These are phyloP conservation scores for Epinotia nisella DNA, from an alignment of 2,888 invertebrate species.

Conservation along the genomic window DNA sequence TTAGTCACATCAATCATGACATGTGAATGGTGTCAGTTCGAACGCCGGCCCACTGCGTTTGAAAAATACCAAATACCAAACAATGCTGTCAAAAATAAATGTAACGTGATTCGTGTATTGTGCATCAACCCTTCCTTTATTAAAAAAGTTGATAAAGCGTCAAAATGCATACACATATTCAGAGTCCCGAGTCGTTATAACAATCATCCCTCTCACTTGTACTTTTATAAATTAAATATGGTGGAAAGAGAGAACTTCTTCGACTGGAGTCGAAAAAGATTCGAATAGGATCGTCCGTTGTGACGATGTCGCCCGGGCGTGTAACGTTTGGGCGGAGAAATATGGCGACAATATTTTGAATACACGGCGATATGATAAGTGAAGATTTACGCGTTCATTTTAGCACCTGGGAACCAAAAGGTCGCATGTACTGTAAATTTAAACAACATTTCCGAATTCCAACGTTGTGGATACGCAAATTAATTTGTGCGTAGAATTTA, in stretches of 20 bases:
- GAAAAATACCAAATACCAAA: constrained; percentile 62
- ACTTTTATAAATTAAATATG: not conserved
- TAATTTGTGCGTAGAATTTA: constrained; percentile 18
- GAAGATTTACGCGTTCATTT: constrained; percentile 50
- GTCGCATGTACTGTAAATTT: not conserved
- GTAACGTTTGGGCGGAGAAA: constrained; percentile 68
- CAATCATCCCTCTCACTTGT: constrained; percentile 15
- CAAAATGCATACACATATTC: constrained; percentile 47
- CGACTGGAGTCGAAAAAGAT: constrained; percentile 1
- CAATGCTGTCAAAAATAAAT: constrained; percentile 66
- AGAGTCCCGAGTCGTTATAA: not conserved
- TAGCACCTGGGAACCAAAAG: not conserved
- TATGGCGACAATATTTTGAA: constrained; percentile 76
- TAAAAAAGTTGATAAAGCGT: constrained; percentile 52
- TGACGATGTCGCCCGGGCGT: constrained; percentile 64
- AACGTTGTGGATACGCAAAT: constrained; percentile 22
- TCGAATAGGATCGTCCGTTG: constrained; percentile 51
- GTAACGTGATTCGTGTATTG: constrained; percentile 80
- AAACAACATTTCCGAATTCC: not conserved
- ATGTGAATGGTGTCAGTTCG: constrained; percentile 73
- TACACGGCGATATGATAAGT: constrained; percentile 55
- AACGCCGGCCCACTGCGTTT: constrained; percentile 73
- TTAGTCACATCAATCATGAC: constrained; percentile 82
- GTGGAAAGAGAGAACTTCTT: constrained; percentile 2
- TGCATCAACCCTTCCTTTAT: constrained; percentile 69